Evolutionary conservation across 92 coral and sea anemone species (phyloP).

Genomic region (Epizoanthus stellaris): DNA sequence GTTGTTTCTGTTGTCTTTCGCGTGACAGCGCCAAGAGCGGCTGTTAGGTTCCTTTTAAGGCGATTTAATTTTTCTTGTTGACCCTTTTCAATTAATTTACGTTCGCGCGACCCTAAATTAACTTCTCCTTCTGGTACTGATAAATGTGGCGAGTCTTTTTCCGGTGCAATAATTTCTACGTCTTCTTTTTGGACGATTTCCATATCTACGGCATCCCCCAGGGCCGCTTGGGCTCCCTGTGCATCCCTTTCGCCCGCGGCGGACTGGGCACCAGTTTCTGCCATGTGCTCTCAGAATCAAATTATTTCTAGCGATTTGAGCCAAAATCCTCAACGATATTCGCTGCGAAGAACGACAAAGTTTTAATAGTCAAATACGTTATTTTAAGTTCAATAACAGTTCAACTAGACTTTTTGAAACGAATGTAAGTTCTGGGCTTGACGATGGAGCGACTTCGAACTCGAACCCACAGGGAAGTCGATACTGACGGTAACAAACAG

Average conservation of each 20-base stretch:
- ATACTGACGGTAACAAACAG: no score
- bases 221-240: no score
- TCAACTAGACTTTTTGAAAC: background rate
- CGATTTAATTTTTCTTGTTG: conserved; percentile 18
- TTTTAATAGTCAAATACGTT: background rate
- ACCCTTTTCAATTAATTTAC: background rate
- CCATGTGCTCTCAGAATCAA: no score
- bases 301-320: no score
- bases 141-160: background rate
- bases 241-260: no score
- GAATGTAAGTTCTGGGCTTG: background rate
- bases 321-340: no score
- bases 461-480: no score
- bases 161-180: background rate
- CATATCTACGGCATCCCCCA: background rate
- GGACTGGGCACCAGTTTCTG: no score
- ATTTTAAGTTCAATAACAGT: background rate
- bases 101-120: background rate
- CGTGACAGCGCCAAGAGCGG: no score
- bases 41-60: background rate
- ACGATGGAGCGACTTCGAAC: no score
- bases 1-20: no score
- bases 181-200: no score
- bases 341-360: background rate
- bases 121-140: background rate